Evolutionary conservation across 2,113 vertebrate genomes (phyloP).

Genomic region (Halcyon malimbica): DNA sequence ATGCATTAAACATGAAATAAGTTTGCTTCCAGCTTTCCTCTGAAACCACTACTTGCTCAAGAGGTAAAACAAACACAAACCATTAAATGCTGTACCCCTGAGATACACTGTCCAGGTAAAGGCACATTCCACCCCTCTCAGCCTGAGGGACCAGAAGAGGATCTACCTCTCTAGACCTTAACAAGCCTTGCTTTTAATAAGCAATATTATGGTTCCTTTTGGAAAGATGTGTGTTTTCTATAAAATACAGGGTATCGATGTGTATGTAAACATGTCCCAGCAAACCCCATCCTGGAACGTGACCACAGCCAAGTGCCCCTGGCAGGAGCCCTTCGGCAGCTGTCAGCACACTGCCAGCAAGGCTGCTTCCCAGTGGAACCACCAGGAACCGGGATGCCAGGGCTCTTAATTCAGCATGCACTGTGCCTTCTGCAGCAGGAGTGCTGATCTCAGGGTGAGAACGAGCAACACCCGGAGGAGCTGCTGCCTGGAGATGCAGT

Average conservation of each 20-base stretch:
- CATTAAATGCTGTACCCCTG: not conserved
- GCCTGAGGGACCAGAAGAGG: not conserved
- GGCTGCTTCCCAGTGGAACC: not conserved
- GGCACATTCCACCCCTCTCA: not conserved
- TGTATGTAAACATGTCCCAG: fast-evolving
- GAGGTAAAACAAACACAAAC: not conserved
- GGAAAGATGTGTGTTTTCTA: not conserved
- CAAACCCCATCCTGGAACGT: not conserved
- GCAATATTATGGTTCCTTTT: not conserved
- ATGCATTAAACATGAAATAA: not conserved
- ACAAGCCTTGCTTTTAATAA: not conserved
- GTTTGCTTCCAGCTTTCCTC: not conserved
- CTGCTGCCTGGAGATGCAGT: not conserved
- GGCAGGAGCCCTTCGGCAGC: not conserved
- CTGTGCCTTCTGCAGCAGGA: not conserved
- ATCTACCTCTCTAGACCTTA: not conserved
- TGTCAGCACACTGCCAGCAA: not conserved
- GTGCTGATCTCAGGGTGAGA: not conserved
- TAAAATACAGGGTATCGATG: too few species aligned
- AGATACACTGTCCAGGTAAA: not conserved
- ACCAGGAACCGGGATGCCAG: not conserved
- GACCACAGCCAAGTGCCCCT: not conserved
- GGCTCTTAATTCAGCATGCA: not conserved
- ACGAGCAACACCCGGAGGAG: not conserved
- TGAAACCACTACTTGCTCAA: not conserved